These are phyloP conservation scores for Monochamus saltuarius DNA, from an alignment of 1,140 invertebrate species.

Conservation along the genomic window DNA sequence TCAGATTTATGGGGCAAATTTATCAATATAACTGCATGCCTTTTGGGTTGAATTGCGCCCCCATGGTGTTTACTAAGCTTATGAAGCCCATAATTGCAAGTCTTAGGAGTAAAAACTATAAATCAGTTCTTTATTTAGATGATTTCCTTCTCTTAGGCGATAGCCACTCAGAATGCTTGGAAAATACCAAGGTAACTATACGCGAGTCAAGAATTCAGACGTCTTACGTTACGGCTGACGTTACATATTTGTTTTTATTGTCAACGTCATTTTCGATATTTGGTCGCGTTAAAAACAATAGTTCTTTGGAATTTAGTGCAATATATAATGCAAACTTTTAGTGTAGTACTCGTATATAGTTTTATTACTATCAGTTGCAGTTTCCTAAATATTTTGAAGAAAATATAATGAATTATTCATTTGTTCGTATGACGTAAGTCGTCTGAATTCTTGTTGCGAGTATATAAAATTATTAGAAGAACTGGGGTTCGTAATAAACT, in stretches of 20 bases:
- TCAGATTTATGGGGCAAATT: constrained; percentile 27
- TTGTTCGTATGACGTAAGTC: too few species aligned
- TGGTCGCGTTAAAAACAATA: too few species aligned
- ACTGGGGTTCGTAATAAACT: constrained; percentile 25
- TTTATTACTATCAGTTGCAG: constrained; percentile 1
- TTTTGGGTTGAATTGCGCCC: constrained; percentile 6
- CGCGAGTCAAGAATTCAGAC: too few species aligned
- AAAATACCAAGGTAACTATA: neutral
- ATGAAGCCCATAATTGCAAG: constrained; percentile 10
- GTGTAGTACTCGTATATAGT: too few species aligned
- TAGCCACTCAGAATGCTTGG: neutral
- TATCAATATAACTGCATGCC: constrained; percentile 36
- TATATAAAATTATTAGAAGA: constrained; percentile 8
- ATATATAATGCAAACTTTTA: too few species aligned
- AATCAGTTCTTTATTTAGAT: constrained; percentile 24
- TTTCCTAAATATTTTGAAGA: too few species aligned
- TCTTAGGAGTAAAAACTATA: constrained; percentile 9
- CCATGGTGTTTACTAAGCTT: constrained; percentile 24
- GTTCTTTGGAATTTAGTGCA: too few species aligned
- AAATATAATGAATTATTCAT: too few species aligned
- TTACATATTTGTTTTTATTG: too few species aligned
- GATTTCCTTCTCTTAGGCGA: constrained; percentile 15
- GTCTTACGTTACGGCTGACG: too few species aligned
- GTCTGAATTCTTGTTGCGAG: too few species aligned
- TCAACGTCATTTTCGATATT: too few species aligned